Base-by-base conservation (phyloP, 2,113 vertebrate genomes). In the Aspiorhynchus laticeps region DNA sequence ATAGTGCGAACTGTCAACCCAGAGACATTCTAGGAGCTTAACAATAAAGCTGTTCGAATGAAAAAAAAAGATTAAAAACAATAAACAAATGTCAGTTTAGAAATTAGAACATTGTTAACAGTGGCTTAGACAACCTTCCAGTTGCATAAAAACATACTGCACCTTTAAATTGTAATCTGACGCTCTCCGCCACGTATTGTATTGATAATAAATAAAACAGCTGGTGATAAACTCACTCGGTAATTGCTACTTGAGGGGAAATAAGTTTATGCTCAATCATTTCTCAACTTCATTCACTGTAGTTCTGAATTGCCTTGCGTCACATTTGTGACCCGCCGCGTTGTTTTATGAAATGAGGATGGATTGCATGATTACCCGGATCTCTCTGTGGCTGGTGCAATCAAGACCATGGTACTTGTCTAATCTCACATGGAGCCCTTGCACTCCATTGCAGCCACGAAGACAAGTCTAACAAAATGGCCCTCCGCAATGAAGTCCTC, bases 301-400 rank as follows among this genome's bases (percentile, higher is more conserved):
- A 76, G 53, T 86, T 80, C 53, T 15, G 43, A 43, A 75, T 80
- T 71, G 26, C 56, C 51, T 74, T 79, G 51, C 36, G 28, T 82
- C 21, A 87, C 65, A 21, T 21, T 19, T 81, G 86, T 84, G 69
- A 75, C 33, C 84, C 24, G 85, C 46, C 43, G 15, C 0, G 56
- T 85, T 82, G 86, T 69, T 85, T 87, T 81, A 31, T 71, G 59
- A 51, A 74, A 80, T 43, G 65, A 84, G 74, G 51, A 85, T 48
- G 15, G 77, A 80, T 86, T 63, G 48, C 38, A 56, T 89, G 88
- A 89, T 88, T 88, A 59, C 48, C 51, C 46, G 73, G 59, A 59
- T 87, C 41, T 85, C 84, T 86, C 86, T 7, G 48, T 77, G 87
- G 26, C 53, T 87, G 7, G 19, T 80, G 85, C 82, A 90, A 90